phyloP scores from a whole-genome alignment of 1,140 invertebrate genomes.

The Scaptomyza hsui region DNA sequence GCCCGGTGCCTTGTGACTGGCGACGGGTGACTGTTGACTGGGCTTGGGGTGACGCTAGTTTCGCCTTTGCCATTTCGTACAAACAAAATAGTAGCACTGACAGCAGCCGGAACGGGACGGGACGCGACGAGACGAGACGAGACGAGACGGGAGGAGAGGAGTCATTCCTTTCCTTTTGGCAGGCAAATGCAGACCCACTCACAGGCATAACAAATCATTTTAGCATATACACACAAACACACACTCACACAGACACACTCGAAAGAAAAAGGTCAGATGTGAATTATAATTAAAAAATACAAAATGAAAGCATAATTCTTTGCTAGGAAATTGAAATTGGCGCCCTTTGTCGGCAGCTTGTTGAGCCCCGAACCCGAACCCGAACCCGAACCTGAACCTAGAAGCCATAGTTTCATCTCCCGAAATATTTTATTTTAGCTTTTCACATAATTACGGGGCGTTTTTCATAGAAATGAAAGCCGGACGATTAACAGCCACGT shows the following conservation, averaged over 20 bases:
- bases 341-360: conserved; percentile 26
- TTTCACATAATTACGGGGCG: background rate
- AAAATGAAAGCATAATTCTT: conserved; percentile 64
- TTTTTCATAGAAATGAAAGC: background rate
- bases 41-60: conserved; percentile 40
- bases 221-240: conserved; percentile 22
- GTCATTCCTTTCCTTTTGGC: conserved; percentile 22
- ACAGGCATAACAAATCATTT: conserved; percentile 47
- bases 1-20: background rate
- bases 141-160: conserved; percentile 1
- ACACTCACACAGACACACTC: conserved; percentile 21
- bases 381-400: too few species aligned
- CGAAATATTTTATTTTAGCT: background rate
- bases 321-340: conserved; percentile 63
- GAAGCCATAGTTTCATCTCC: background rate
- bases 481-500: background rate
- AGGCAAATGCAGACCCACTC: conserved; percentile 19
- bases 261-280: conserved; percentile 50
- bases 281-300: conserved; percentile 59
- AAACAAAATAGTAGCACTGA: conserved; percentile 27
- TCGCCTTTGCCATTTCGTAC: conserved; percentile 49
- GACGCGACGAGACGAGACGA: background rate
- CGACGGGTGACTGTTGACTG: conserved; percentile 31
- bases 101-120: conserved; percentile 18
- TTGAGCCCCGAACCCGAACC: background rate